These are phyloP conservation scores for Oncorhynchus gorbuscha DNA, from an alignment of 2,113 vertebrate species.

Conservation along the genomic window DNA sequence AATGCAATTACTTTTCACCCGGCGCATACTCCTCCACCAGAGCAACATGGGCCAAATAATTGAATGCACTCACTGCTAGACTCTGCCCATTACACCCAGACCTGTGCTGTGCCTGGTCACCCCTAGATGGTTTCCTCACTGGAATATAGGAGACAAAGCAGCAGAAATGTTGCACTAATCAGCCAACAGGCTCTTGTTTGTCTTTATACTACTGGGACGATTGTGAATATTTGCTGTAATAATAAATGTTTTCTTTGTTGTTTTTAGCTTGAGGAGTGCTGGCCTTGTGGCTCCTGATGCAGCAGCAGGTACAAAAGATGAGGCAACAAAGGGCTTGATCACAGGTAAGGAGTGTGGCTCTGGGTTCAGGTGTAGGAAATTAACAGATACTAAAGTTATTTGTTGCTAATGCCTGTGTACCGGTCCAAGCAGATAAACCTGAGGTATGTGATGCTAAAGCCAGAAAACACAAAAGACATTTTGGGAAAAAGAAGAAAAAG, in stretches of 20 bases:
- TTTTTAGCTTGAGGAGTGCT: slow-evolving; percentile 27
- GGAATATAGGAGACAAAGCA: too few relatives aligned
- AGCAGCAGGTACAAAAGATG: slow-evolving; percentile 58
- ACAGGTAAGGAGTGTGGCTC: slow-evolving; percentile 27
- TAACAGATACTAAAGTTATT: not conserved
- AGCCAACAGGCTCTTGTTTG: too few relatives aligned
- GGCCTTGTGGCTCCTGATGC: slow-evolving; percentile 28
- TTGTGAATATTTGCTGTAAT: not conserved
- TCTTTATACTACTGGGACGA: too few relatives aligned
- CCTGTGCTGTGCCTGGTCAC: too few relatives aligned
- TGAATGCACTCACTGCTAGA: too few relatives aligned
- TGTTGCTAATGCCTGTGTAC: not conserved
- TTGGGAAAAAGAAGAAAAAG: slow-evolving; percentile 78
- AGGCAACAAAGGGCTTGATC: slow-evolving; percentile 52
- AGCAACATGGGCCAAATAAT: too few relatives aligned
- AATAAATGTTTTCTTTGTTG: not conserved
- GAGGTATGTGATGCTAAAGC: slow-evolving; percentile 67
- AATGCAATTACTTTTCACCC: too few relatives aligned
- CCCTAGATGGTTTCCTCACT: too few relatives aligned
- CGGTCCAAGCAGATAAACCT: not conserved
- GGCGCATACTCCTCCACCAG: too few relatives aligned
- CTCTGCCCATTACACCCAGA: too few relatives aligned
- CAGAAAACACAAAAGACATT: slow-evolving; percentile 75
- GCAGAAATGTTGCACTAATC: too few relatives aligned
- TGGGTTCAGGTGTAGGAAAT: not conserved